Evolutionary conservation across 2,888 invertebrate species (phyloP).

Genomic region (Tipula vernalis): DNA sequence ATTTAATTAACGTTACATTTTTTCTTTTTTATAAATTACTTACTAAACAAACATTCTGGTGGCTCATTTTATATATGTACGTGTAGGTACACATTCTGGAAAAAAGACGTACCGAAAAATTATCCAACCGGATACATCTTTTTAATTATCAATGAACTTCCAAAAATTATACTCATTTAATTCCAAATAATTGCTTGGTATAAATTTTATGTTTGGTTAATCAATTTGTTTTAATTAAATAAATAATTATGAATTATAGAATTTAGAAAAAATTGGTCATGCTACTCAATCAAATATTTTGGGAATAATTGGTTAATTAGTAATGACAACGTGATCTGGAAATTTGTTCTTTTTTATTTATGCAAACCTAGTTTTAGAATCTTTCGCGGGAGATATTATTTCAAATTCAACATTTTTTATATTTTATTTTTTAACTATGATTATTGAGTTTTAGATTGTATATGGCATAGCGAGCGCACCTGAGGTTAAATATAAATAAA

Average conservation of each 20-base stretch:
- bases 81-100: background rate
- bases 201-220: background rate
- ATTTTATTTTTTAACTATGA: too few species aligned
- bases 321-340: too few species aligned
- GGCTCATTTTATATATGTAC: background rate
- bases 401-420: too few species aligned
- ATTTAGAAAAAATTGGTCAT: background rate
- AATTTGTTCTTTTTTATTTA: too few species aligned
- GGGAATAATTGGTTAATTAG: too few species aligned
- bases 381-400: too few species aligned
- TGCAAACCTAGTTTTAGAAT: too few species aligned
- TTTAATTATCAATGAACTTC: background rate
- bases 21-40: background rate
- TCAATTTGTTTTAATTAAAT: background rate
- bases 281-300: too few species aligned
- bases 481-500: too few species aligned
- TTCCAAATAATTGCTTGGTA: background rate
- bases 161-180: background rate
- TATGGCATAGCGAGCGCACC: too few species aligned
- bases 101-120: background rate
- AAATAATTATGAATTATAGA: background rate
- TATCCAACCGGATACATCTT: background rate
- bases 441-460: too few species aligned
- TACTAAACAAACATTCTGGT: background rate
- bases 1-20: background rate